Evolutionary conservation across 2,888 invertebrate genomes (phyloP).

Genomic region (Linhomoeus sp.): DNA sequence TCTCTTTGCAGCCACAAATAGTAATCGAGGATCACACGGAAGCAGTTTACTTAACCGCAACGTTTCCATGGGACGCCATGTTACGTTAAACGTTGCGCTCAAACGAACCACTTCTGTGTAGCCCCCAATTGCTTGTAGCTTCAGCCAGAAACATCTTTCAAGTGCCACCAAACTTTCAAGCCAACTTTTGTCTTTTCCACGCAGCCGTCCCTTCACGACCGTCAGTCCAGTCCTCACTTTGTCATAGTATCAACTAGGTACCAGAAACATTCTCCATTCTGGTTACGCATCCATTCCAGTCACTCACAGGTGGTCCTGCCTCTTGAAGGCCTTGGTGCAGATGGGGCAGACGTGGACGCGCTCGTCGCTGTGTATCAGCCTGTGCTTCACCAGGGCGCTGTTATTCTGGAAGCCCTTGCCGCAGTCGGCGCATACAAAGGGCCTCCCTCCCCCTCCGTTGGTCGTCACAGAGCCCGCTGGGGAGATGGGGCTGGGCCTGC

Average conservation of each 20-base stretch:
- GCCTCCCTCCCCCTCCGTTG: too few species aligned
- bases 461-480: not conserved
- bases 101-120: constrained; percentile 48
- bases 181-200: too few species aligned
- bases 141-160: too few species aligned
- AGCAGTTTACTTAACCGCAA: constrained; percentile 94
- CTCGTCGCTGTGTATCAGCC: constrained; percentile 92
- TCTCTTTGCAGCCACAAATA: too few species aligned
- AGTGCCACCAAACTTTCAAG: too few species aligned
- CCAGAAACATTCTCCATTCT: too few species aligned
- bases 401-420: constrained; percentile 31
- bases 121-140: constrained; percentile 17
- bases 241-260: too few species aligned
- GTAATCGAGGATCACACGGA: constrained; percentile 56
- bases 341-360: constrained; percentile 82
- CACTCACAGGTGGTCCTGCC: constrained; percentile 94
- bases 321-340: constrained; percentile 90
- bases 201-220: too few species aligned
- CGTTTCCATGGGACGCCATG: constrained; percentile 80
- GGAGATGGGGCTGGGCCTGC: not conserved
- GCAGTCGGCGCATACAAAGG: constrained; percentile 40
- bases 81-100: constrained; percentile 94
- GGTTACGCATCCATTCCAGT: too few species aligned
- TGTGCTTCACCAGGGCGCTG: constrained; percentile 32
- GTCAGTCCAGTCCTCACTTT: too few species aligned